Evolutionary conservation across 23 tunicate species (phyloP).

Genomic region (Styela clava): DNA sequence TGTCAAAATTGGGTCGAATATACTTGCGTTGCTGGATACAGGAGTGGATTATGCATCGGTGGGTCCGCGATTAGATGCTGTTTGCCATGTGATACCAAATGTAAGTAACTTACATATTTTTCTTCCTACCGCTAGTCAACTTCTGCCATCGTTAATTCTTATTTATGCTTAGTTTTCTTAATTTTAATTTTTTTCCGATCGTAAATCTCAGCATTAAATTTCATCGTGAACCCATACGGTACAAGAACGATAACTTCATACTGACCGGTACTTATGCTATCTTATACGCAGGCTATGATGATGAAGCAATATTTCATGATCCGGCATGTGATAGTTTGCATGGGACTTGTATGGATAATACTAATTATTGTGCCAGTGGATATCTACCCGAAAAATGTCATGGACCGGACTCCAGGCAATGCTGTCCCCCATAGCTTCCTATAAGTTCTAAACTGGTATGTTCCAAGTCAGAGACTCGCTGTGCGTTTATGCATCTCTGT

Average conservation of each 20-base stretch:
- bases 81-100: not conserved
- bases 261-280: too few relatives aligned
- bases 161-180: too few relatives aligned
- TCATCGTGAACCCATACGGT: too few relatives aligned
- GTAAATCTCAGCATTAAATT: too few relatives aligned
- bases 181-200: too few relatives aligned
- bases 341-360: not conserved
- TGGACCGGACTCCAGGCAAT: not conserved
- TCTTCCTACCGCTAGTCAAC: too few relatives aligned
- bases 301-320: not conserved
- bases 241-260: too few relatives aligned
- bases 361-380: not conserved
- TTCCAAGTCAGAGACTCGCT: too few relatives aligned
- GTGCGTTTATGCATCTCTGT: too few relatives aligned
- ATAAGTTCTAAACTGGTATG: too few relatives aligned
- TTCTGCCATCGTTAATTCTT: too few relatives aligned
- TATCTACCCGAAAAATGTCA: not conserved
- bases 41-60: not conserved
- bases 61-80: not conserved
- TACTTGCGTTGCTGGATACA: not conserved
- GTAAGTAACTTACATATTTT: not conserved
- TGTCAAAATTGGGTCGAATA: not conserved
- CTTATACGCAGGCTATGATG: not conserved
- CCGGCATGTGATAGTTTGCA: not conserved
- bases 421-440: not conserved